Conservation (phyloP, 1,140 invertebrate species). For the Dermatophagoides farinae region DNA sequence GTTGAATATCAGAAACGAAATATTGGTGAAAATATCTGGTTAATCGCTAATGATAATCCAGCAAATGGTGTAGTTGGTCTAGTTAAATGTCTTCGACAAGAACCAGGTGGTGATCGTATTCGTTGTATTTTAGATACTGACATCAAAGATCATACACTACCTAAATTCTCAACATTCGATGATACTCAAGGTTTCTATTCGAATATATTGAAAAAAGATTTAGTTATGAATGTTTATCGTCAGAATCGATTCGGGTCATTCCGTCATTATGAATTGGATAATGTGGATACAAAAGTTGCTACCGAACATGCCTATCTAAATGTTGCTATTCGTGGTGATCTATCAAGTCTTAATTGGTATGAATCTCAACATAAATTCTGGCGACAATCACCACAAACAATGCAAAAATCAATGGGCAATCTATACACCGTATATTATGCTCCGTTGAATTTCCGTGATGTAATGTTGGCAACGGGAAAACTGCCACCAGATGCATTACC, state of each 20-base stretch:
- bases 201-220: slow-evolving; percentile 39
- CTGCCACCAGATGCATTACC: slow-evolving; percentile 83
- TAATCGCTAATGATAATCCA: slow-evolving; percentile 35
- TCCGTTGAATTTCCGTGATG: slow-evolving; percentile 17
- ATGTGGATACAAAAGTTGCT: slow-evolving; percentile 14
- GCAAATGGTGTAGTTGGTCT: slow-evolving; percentile 59
- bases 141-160: not conserved
- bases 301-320: slow-evolving; percentile 81
- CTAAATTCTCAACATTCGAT: not conserved
- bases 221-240: slow-evolving; percentile 54
- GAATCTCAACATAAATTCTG: slow-evolving; percentile 49
- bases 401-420: slow-evolving; percentile 29
- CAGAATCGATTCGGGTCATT: slow-evolving; percentile 60
- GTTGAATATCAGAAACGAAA: slow-evolving; percentile 29
- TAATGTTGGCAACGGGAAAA: slow-evolving; percentile 64
- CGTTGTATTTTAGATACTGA: slow-evolving; percentile 28
- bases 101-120: slow-evolving; percentile 51
- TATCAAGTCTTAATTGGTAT: slow-evolving; percentile 79
- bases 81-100: slow-evolving; percentile 63
- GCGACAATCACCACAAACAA: slow-evolving; percentile 20
- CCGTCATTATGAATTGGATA: slow-evolving; percentile 34
- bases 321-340: slow-evolving; percentile 57
- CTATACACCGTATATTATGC: slow-evolving; percentile 48
- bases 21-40: slow-evolving; percentile 35
- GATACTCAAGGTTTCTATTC: slow-evolving; percentile 9